phyloP scores from a whole-genome alignment of 2,888 invertebrate species.

The Leptinotarsa rubiginosa region DNA sequence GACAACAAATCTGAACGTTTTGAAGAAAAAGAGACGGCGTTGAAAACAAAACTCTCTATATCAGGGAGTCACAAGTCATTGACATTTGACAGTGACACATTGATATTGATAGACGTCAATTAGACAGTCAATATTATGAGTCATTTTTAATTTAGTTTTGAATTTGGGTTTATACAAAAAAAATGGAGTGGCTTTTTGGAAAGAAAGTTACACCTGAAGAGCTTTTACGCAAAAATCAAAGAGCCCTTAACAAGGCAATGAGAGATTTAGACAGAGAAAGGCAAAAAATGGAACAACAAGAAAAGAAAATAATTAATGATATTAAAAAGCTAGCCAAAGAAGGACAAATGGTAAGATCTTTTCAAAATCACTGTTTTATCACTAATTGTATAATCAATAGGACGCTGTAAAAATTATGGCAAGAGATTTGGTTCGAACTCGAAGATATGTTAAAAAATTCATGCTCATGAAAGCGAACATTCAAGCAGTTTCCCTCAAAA shows the following conservation, averaged over 20 bases:
- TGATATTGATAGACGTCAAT: too few relatives aligned
- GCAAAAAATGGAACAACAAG: slow-evolving; percentile 97
- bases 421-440: slow-evolving; percentile 95
- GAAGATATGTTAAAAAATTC: slow-evolving; percentile 96
- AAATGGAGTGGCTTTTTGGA: slow-evolving; percentile 96
- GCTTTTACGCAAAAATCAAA: slow-evolving; percentile 97
- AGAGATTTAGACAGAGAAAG: slow-evolving; percentile 93
- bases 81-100: neutral
- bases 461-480: slow-evolving; percentile 99
- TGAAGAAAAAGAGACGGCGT: too few relatives aligned
- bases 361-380: neutral
- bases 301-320: slow-evolving; percentile 97
- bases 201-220: slow-evolving; percentile 97
- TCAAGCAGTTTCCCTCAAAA: slow-evolving; percentile 96
- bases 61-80: neutral
- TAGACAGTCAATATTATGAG: neutral
- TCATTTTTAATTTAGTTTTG: slow-evolving; percentile 17
- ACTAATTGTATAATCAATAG: slow-evolving; percentile 66
- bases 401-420: slow-evolving; percentile 99
- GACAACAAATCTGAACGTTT: too few relatives aligned
- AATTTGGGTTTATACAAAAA: neutral
- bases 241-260: slow-evolving; percentile 98
- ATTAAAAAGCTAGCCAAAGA: slow-evolving; percentile 99
- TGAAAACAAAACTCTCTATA: too few relatives aligned
- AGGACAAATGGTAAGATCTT: slow-evolving; percentile 89